Evolutionary conservation across 2,113 vertebrate genomes (phyloP).

Genomic region (Chionomys nivalis): DNA sequence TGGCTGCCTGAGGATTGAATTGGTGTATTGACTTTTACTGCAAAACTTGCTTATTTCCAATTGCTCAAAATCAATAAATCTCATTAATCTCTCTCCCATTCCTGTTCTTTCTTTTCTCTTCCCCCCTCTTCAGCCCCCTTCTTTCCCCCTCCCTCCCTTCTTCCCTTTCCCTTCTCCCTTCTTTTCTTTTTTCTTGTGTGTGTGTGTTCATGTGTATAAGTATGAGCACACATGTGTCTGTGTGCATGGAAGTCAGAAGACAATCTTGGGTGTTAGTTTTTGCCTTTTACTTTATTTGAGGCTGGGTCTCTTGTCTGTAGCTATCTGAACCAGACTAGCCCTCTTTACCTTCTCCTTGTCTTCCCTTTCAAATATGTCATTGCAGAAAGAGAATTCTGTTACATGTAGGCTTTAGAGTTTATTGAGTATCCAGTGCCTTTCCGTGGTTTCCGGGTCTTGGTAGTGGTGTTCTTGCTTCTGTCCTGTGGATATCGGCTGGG

Average conservation of each 20-base stretch:
- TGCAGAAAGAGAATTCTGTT: not conserved
- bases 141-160: too few relatives aligned
- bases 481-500: not conserved
- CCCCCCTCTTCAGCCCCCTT: not conserved
- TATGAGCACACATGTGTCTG: not conserved
- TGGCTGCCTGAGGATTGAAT: constrained; percentile 22
- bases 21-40: constrained; percentile 3
- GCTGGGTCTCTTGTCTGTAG: not conserved
- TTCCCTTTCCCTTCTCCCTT: not conserved
- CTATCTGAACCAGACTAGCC: not conserved
- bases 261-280: not conserved
- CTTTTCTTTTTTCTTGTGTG: not conserved
- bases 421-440: not conserved
- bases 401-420: not conserved
- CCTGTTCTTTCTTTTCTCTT: not conserved
- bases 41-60: constrained; percentile 28
- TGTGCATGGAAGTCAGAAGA: not conserved
- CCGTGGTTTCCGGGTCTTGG: not conserved
- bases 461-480: not conserved
- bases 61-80: constrained; percentile 26
- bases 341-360: not conserved
- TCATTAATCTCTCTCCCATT: not conserved
- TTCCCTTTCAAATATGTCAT: not conserved
- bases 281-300: not conserved
- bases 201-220: not conserved